Conservation (phyloP, 1,140 invertebrate species). For the Venturia canescens region DNA sequence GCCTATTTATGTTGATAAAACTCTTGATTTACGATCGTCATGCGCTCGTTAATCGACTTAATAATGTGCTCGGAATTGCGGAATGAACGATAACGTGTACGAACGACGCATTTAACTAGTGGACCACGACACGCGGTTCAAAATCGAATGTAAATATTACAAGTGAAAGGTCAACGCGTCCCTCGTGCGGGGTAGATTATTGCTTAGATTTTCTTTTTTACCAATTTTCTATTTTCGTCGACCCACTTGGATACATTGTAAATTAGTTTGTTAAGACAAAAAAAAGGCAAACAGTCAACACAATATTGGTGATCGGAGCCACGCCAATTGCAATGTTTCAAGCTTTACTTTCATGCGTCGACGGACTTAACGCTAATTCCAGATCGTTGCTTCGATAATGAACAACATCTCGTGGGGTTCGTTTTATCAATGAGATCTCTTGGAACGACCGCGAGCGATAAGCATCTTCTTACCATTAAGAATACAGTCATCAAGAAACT, state of each 20-base stretch:
- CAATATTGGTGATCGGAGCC: no score
- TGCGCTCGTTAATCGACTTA: conserved; percentile 43
- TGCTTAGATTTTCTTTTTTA: not conserved
- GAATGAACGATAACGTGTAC: not conserved
- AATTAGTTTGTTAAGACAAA: no score
- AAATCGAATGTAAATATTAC: not conserved
- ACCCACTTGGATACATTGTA: not conserved
- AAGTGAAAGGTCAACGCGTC: not conserved
- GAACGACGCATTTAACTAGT: not conserved
- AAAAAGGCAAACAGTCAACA: no score
- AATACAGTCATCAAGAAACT: no score
- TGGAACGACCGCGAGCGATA: no score
- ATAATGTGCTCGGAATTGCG: conserved; percentile 26
- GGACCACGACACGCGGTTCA: not conserved
- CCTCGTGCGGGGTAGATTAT: not conserved
- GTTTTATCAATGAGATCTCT: no score
- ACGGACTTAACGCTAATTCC: no score
- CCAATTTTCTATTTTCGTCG: not conserved
- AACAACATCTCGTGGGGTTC: no score
- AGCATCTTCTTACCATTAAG: no score
- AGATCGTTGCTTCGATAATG: no score
- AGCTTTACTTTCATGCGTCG: no score
- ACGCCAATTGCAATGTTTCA: no score
- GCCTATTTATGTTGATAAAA: not conserved
- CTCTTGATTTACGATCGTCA: conserved; percentile 21